Evolutionary conservation across 2,888 invertebrate species (phyloP), one percentile per base, ranked within the genome.

Genomic region (Zele albiditarsus): DNA sequence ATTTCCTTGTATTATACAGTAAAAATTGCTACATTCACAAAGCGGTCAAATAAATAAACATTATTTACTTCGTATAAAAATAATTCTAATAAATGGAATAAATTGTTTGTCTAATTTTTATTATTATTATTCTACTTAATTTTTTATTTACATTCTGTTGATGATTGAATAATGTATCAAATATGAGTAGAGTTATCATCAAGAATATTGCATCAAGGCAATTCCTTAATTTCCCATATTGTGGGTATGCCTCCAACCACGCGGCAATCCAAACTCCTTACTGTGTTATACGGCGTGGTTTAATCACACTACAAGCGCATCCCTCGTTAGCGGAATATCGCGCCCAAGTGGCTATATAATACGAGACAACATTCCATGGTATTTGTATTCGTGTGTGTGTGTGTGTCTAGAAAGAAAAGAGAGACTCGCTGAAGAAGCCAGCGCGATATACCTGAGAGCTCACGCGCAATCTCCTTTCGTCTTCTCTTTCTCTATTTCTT

Each of bases 301-400:
- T 89, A 89, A 89, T 89, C 88, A 86, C 88, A 83, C 86, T 86
- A 86, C 88, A 84, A 87, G 86, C 86, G 84, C 87, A 85, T 88
- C 86, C 85, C 89, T 89, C 88, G 89, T 89, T 89, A 89, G 89
- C 84, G 86, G 87, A 83, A 88, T 87, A 88, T 86, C 86, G 84
- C 86, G 83, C 83, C 81, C 82, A 82, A 84, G 85, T 82, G 85
- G 85, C 87, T 80, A 85, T 65, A 69, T 88, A 87, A 88, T 85
- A 84, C 82, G 83, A 84, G 83, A 81, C 85, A 85, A 86, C 87
- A 88, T 89, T 89, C 87, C 87, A 80, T 75, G 71, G 71, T 42
- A 71, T 58, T 76, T 33, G 27, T 27, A 16, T 25, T 16, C 16
- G 60, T 27, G 60, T 27, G 4, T 63, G 33, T 65, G 38, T 23